A percentile compares a stretch with the other conserved stretches of the same genome.
phyloP scores from a whole-genome alignment of 2,113 vertebrate species.

The Pseudolaguvia tuberculata region DNA sequence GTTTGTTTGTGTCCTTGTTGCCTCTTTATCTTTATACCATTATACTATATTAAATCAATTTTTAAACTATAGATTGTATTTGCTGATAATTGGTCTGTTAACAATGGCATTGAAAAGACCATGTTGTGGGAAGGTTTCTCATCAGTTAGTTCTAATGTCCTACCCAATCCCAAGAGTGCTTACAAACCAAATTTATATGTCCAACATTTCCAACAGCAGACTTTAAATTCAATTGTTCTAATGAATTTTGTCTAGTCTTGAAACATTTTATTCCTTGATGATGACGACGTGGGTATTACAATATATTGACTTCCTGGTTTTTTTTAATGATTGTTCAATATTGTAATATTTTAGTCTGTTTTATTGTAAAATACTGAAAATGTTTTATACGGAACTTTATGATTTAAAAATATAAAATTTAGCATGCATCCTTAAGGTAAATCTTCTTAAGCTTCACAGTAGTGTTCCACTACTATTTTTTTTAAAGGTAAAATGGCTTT shows the following conservation, averaged over 20 bases:
- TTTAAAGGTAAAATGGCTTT: neutral
- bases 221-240: conserved; percentile 68
- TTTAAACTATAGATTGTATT: conserved; percentile 38
- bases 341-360: neutral
- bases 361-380: neutral
- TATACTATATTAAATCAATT: conserved; percentile 34
- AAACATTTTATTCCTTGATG: conserved; percentile 60
- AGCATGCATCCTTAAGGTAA: too few relatives aligned
- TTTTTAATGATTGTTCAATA: neutral
- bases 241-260: conserved; percentile 68
- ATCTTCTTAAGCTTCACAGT: too few relatives aligned
- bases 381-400: too few relatives aligned
- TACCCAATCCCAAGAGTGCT: conserved; percentile 57
- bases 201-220: conserved; percentile 55
- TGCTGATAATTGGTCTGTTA: conserved; percentile 47
- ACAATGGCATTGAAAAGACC: conserved; percentile 47
- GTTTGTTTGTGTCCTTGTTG: conserved; percentile 29
- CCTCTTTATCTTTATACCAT: conserved; percentile 28
- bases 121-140: conserved; percentile 51
- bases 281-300: conserved; percentile 53
- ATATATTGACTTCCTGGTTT: conserved; percentile 1
- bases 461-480: too few relatives aligned
- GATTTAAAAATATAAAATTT: neutral
- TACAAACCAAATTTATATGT: conserved; percentile 59
- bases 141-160: conserved; percentile 58